Base-by-base conservation (phyloP, 2,888 invertebrate genomes). In the Drosophila peninsularis region DNA sequence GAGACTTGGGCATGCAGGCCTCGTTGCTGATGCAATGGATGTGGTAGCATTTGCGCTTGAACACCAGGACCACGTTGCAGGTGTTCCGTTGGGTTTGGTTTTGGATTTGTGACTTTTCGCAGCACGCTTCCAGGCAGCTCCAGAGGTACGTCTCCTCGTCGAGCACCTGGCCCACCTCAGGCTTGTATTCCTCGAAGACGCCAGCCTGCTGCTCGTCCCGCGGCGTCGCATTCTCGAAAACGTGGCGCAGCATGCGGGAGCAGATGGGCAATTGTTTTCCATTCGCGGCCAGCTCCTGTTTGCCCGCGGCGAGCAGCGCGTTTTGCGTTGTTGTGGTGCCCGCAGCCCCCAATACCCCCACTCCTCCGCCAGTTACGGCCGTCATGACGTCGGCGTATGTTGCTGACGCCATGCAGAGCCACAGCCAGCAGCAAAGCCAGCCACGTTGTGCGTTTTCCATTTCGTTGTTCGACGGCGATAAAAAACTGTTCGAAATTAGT, bases 11-110 rank as follows among this genome's bases (percentile, higher is more conserved):
- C 72, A 95, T 87, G 84, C 97, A 97, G 34, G 95, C 92, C 86
- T 96, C 95, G 88, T 96, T 95, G 80, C 93, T 95, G 6, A 92
- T 93, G 92, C 97, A 97, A 66, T 94, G 94, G 19, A 97, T 94
- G 91, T 96, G 96, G 90, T 95, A 97, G 90, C 97, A 97, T 70
- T 95, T 95, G 21, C 93, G 92, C 85, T 96, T 95, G 78, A 94
- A 95, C 91, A 96, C 95, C 89, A 97, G 95, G 5, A 96, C 96
- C 71, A 97, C 95, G 91, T 97, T 96, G 91, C 97, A 97, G 13
- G 87, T 75, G 39, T 76, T 82, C 2, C 41, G 49, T 93, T 92
- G 81, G 7, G 24, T 52, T 6, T 52, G 37, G 11, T 52, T 52
- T 14, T 52, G 37, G 17, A 9, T 13, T 13, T 62, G 27, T 44